Evolutionary conservation across 2,113 vertebrate species (phyloP).

Genomic region (Mesitornis unicolor): DNA sequence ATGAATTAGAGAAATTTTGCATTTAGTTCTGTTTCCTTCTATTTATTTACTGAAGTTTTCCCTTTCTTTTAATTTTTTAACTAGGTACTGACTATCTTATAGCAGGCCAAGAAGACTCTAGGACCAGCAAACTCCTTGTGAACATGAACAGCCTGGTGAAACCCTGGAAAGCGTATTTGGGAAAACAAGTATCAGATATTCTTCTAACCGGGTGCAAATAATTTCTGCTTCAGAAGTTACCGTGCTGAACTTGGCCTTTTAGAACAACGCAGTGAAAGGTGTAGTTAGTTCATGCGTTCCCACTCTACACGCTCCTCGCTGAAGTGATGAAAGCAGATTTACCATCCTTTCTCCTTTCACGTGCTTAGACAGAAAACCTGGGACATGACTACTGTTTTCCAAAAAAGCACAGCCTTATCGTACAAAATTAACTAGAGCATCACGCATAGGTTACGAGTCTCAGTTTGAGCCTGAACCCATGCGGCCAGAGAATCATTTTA

Average conservation of each 20-base stretch:
- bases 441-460: not conserved
- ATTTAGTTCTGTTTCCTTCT: not conserved
- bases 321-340: not conserved
- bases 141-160: constrained; percentile 86
- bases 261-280: constrained; percentile 39
- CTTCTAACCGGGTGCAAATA: constrained; percentile 70
- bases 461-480: not conserved
- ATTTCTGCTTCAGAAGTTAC: constrained; percentile 20
- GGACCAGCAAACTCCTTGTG: constrained; percentile 80
- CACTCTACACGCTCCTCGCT: constrained; percentile 9
- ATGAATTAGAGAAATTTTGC: not conserved
- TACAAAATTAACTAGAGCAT: not conserved
- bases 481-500: not conserved
- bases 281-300: constrained; percentile 35
- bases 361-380: not conserved
- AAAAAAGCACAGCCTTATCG: not conserved
- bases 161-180: constrained; percentile 80
- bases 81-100: constrained; percentile 85
- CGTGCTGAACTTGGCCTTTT: constrained; percentile 39
- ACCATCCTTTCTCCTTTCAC: not conserved
- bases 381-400: not conserved
- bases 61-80: not conserved
- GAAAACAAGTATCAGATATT: constrained; percentile 70
- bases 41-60: not conserved
- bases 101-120: constrained; percentile 82